phyloP scores from a whole-genome alignment of 2,113 vertebrate species.

The Electrona antarctica region DNA sequence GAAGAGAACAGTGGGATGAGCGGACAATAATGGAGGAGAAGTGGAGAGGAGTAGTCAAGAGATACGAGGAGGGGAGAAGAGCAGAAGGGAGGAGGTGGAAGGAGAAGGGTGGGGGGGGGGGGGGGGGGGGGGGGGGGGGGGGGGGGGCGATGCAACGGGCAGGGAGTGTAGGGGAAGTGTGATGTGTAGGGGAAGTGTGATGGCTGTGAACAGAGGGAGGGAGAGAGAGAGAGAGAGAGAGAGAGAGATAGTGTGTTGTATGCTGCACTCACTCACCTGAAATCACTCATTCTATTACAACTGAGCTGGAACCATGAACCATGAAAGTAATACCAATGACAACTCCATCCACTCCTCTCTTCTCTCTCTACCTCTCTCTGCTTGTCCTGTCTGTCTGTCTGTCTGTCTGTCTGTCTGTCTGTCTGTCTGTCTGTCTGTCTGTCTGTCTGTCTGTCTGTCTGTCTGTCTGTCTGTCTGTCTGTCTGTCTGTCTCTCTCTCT shows the following conservation, averaged over 20 bases:
- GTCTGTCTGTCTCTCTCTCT: background rate
- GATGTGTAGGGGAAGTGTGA: slow-evolving; percentile 11
- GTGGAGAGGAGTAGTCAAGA: background rate
- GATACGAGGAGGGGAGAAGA: background rate
- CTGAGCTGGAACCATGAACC: slow-evolving; percentile 15
- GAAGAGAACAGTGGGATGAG: slow-evolving; percentile 9
- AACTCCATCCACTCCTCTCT: background rate
- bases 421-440: background rate
- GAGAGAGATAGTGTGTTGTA: slow-evolving; percentile 19
- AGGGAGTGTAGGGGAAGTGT: slow-evolving; percentile 8
- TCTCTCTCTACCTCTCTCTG: background rate
- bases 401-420: background rate
- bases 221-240: slow-evolving; percentile 9
- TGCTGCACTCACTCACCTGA: slow-evolving; percentile 24
- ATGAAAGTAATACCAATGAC: background rate
- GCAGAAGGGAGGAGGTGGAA: background rate
- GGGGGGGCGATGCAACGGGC: too few species aligned
- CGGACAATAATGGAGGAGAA: background rate
- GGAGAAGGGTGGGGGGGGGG: background rate
- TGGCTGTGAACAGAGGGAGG: slow-evolving; percentile 11
- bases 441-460: background rate
- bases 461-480: background rate
- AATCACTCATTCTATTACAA: slow-evolving; percentile 36
- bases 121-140: slow-evolving; percentile 1
- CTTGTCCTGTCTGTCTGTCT: background rate